These are phyloP conservation scores for Plebejus argus DNA, from an alignment of 2,888 invertebrate species.

Conservation along the genomic window DNA sequence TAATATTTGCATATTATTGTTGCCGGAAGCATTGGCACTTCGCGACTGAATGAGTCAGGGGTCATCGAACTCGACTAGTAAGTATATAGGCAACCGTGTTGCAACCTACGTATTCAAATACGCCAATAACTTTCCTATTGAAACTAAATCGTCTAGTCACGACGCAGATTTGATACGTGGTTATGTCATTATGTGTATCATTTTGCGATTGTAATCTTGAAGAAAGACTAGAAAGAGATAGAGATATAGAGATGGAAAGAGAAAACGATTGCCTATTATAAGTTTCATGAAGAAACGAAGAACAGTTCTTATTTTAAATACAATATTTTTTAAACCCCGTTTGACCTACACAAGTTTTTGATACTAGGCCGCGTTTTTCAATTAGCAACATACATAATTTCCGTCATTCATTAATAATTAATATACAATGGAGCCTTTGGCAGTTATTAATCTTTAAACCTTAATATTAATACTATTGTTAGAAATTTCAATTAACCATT, in stretches of 20 bases:
- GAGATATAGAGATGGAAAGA: neutral
- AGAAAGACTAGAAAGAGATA: neutral
- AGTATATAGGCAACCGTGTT: slow-evolving; percentile 60
- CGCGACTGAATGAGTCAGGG: slow-evolving; percentile 43
- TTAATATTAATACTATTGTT: slow-evolving; percentile 7
- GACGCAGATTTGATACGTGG: slow-evolving; percentile 56
- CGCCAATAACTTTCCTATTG: slow-evolving; percentile 76
- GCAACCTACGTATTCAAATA: slow-evolving; percentile 76
- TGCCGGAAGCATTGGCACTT: slow-evolving; percentile 23
- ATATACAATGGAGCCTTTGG: neutral
- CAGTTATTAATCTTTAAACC: neutral
- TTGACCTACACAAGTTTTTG: neutral
- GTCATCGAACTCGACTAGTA: slow-evolving; percentile 57
- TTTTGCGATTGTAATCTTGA: slow-evolving; percentile 38
- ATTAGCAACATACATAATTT: neutral
- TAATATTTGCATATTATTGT: slow-evolving; percentile 13
- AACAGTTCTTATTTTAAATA: neutral
- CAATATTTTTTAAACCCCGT: neutral
- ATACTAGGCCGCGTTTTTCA: neutral
- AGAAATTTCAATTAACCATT: slow-evolving; percentile 9
- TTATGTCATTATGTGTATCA: slow-evolving; percentile 47
- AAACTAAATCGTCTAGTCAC: slow-evolving; percentile 76
- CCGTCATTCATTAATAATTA: neutral
- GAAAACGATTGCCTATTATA: neutral
- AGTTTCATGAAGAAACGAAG: neutral